A percentile compares a stretch with the other conserved stretches of the same genome.
phyloP scores from a whole-genome alignment of 2,797 vertebrate species.

The Tamandua tetradactyla region DNA sequence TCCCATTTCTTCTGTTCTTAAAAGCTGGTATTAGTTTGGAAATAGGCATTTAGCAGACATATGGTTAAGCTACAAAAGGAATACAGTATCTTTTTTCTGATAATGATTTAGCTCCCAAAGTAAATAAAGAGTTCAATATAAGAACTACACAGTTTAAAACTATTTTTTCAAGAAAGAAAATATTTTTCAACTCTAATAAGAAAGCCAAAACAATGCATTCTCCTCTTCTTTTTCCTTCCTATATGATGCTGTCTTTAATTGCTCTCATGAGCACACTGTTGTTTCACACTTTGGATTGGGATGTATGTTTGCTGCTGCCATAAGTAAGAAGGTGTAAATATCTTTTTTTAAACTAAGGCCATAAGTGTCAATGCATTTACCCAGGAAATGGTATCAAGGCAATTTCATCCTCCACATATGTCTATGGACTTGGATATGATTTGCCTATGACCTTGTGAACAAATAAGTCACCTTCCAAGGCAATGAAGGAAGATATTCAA shows the following conservation, averaged over 20 bases:
- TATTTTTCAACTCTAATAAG: background rate
- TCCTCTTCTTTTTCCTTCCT: background rate
- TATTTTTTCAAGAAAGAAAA: background rate
- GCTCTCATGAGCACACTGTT: background rate
- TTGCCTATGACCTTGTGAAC: background rate
- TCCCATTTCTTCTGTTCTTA: background rate
- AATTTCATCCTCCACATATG: background rate
- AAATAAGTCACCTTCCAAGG: background rate
- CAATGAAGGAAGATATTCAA: fast-evolving
- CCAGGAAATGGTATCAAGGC: background rate
- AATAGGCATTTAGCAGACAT: background rate
- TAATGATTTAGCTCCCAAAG: background rate
- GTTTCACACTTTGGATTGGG: background rate
- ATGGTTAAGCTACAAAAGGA: background rate
- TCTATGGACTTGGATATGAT: background rate
- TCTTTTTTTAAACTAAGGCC: background rate
- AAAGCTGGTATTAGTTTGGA: background rate
- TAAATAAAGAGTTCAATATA: background rate
- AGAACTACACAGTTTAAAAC: background rate
- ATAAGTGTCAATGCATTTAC: background rate
- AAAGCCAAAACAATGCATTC: background rate
- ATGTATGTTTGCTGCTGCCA: background rate
- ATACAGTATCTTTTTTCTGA: background rate
- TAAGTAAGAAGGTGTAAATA: background rate
- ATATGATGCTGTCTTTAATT: background rate